A percentile compares a stretch with the other conserved stretches of the same genome.
phyloP scores from a whole-genome alignment of 2,797 vertebrate species.

The Spinibarbus caldwelli region DNA sequence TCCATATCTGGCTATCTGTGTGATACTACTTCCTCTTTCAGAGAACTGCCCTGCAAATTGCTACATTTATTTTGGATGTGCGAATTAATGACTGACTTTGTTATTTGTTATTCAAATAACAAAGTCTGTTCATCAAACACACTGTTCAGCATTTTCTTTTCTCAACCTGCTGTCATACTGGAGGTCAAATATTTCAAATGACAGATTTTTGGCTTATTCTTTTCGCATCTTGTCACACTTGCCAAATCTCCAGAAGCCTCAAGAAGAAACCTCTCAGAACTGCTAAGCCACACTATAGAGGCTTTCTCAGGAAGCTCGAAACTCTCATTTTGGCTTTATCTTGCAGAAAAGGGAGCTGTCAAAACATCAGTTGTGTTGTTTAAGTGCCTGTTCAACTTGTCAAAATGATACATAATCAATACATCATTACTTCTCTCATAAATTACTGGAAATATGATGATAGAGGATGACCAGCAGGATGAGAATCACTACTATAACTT shows the following conservation, averaged over 20 bases:
- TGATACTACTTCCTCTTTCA: slow-evolving; percentile 9
- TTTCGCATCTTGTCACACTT: slow-evolving; percentile 35
- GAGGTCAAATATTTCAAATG: slow-evolving; percentile 16
- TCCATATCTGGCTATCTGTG: slow-evolving; percentile 13
- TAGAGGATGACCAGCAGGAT: slow-evolving; percentile 45
- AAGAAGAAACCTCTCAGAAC: slow-evolving; percentile 35
- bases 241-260: slow-evolving; percentile 21
- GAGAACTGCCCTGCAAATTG: slow-evolving; percentile 21
- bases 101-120: slow-evolving; percentile 39
- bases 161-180: slow-evolving; percentile 15
- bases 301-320: slow-evolving; percentile 40
- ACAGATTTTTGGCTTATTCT: slow-evolving; percentile 23
- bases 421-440: slow-evolving; percentile 56
- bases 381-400: slow-evolving; percentile 31
- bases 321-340: slow-evolving; percentile 42
- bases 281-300: slow-evolving; percentile 22
- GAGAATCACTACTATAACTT: slow-evolving; percentile 42
- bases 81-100: slow-evolving; percentile 1
- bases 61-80: slow-evolving; percentile 37
- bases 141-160: slow-evolving; percentile 12
- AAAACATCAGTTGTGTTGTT: slow-evolving; percentile 53
- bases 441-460: slow-evolving; percentile 40
- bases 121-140: slow-evolving; percentile 28
- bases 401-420: slow-evolving; percentile 58
- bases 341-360: slow-evolving; percentile 52